Conservation (phyloP, 1,140 invertebrate genomes). For the Batillaria attramentaria region DNA sequence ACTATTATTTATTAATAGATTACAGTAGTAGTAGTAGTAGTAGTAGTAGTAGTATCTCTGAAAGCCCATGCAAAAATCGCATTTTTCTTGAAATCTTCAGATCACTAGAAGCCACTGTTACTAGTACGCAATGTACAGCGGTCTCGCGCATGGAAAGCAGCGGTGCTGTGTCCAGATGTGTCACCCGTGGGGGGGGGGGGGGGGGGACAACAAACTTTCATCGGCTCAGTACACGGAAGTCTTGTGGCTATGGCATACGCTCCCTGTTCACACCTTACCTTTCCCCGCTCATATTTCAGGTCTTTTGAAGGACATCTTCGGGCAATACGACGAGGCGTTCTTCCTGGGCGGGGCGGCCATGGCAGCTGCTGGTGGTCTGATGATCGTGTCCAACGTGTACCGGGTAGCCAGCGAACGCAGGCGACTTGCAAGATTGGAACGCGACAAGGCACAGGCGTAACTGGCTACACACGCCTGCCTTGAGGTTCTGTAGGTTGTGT, state of each 20-base stretch:
- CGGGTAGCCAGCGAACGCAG: not conserved
- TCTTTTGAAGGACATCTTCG: constrained; percentile 51
- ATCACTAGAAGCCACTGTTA: too few relatives aligned
- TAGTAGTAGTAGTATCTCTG: too few relatives aligned
- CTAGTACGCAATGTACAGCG: too few relatives aligned
- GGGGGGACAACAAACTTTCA: not conserved
- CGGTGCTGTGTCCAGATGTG: not conserved
- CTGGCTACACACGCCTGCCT: not conserved
- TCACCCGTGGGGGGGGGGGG: not conserved
- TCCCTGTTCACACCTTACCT: not conserved
- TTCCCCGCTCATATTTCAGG: too few relatives aligned
- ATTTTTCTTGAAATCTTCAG: too few relatives aligned
- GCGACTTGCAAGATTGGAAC: not conserved
- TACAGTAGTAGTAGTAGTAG: too few relatives aligned
- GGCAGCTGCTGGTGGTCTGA: constrained; percentile 44
- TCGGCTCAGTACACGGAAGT: not conserved
- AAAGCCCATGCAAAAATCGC: too few relatives aligned
- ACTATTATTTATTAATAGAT: too few relatives aligned
- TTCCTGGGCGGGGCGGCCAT: constrained; percentile 50
- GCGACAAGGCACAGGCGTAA: not conserved
- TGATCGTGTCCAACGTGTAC: constrained; percentile 44
- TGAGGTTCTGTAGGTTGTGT: not conserved
- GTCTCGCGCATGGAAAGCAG: not conserved
- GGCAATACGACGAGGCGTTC: constrained; percentile 52
- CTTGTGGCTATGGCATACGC: not conserved